A percentile compares a stretch with the other conserved stretches of the same genome.
These are phyloP conservation scores for Sternotherus odoratus DNA, from an alignment of 2,797 vertebrate genomes.

Conservation along the genomic window DNA sequence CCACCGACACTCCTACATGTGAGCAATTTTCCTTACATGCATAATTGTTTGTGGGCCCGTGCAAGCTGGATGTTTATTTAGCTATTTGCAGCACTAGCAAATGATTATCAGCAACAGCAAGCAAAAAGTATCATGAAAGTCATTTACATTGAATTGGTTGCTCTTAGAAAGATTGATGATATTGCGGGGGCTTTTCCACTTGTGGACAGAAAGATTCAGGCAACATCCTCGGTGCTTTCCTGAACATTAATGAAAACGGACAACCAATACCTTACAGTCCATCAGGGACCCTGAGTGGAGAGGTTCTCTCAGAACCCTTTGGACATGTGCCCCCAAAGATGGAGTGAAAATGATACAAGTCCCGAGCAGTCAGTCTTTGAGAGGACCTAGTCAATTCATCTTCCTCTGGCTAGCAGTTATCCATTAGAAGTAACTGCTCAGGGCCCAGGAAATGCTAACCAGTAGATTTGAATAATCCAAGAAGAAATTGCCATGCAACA, in stretches of 20 bases:
- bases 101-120: not conserved
- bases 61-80: not conserved
- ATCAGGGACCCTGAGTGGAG: not conserved
- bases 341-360: not conserved
- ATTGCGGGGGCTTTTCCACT: not conserved
- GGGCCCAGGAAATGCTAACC: not conserved
- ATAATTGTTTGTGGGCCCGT: not conserved
- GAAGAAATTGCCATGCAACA: not conserved
- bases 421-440: not conserved
- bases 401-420: not conserved
- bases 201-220: not conserved
- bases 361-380: slow-evolving; percentile 19
- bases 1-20: not conserved
- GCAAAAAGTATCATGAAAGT: not conserved
- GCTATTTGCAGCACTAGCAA: not conserved
- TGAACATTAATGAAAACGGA: slow-evolving; percentile 29
- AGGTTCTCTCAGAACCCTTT: slow-evolving; percentile 26
- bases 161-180: not conserved
- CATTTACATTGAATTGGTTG: not conserved
- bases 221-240: not conserved
- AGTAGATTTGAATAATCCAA: not conserved
- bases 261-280: too few species aligned
- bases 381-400: slow-evolving; percentile 25
- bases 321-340: slow-evolving; percentile 4
- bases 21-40: not conserved